These are phyloP conservation scores for Sardinella longiceps DNA, from an alignment of 2,797 vertebrate genomes.

Conservation along the genomic window DNA sequence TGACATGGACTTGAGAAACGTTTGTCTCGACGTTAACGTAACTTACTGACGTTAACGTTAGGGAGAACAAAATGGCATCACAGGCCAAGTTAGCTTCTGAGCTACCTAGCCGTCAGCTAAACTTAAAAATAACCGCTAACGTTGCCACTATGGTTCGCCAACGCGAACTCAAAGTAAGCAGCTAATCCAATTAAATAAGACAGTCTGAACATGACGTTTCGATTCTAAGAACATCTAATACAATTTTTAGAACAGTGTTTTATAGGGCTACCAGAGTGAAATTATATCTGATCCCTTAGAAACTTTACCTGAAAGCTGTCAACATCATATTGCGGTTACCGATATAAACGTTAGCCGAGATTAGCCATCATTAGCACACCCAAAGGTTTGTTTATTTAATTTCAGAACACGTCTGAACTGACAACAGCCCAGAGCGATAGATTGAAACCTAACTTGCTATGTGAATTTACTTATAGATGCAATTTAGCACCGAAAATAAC, in stretches of 20 bases:
- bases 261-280: background rate
- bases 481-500: background rate
- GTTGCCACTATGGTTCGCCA: background rate
- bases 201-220: background rate
- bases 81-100: background rate
- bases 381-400: background rate
- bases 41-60: constrained; percentile 52
- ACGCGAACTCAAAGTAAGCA: constrained; percentile 31
- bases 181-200: constrained; percentile 25
- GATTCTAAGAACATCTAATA: background rate
- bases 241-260: background rate
- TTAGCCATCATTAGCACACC: background rate
- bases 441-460: background rate
- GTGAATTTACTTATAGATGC: background rate
- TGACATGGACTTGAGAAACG: background rate
- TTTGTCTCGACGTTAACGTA: background rate
- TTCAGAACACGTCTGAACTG: background rate
- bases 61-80: constrained; percentile 80
- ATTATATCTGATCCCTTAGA: no score
- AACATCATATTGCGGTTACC: background rate
- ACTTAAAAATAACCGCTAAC: background rate
- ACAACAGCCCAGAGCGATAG: background rate
- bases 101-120: background rate
- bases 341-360: background rate
- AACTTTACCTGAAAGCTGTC: background rate